Evolutionary conservation across 2,888 invertebrate genomes (phyloP).

Genomic region (Hyposoter dolosus): DNA sequence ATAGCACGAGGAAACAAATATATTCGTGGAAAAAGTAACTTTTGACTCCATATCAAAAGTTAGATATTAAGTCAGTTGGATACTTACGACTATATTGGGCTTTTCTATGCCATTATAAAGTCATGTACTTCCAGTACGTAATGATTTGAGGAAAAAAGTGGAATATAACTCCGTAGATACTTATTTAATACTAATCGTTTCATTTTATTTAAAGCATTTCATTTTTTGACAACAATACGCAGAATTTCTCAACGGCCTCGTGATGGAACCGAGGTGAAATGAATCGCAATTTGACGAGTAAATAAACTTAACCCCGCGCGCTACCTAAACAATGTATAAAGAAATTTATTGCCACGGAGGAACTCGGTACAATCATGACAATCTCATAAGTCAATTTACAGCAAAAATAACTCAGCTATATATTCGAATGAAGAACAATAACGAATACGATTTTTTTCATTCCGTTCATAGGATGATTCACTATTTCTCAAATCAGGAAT

Average conservation of each 20-base stretch:
- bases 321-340: not conserved
- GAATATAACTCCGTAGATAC: not conserved
- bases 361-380: not conserved
- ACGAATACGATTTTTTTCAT: not conserved
- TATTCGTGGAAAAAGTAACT: not conserved
- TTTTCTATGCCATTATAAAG: not conserved
- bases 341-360: conserved; percentile 4
- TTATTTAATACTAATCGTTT: not conserved
- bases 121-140: not conserved
- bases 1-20: not conserved
- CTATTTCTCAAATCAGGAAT: not conserved
- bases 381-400: not conserved
- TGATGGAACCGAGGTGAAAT: not conserved
- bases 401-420: not conserved
- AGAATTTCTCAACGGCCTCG: not conserved
- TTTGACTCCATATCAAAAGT: not conserved
- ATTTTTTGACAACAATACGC: not conserved
- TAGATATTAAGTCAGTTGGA: not conserved
- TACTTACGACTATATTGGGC: not conserved
- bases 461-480: not conserved
- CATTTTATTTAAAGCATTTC: not conserved
- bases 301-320: not conserved
- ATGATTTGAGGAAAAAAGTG: not conserved
- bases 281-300: not conserved
- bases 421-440: not conserved